phyloP scores from a whole-genome alignment of 2,113 vertebrate genomes.

The Gasterosteus aculeatus region DNA sequence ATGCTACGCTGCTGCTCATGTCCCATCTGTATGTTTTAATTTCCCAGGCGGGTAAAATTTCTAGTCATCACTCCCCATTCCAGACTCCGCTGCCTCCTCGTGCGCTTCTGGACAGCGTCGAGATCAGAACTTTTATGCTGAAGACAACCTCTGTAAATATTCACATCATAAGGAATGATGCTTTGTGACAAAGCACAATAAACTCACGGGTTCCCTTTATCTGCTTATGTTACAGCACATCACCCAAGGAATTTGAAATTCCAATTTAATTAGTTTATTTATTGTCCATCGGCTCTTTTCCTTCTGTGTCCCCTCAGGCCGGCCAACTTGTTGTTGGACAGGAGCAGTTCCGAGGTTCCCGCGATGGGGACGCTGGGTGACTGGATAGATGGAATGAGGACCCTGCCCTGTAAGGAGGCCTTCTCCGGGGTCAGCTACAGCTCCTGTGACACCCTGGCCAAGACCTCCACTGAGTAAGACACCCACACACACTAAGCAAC shows the following conservation, averaged over 20 bases:
- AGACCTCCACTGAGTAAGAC: slow-evolving; percentile 96
- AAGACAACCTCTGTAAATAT: slow-evolving; percentile 4
- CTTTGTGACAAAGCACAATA: slow-evolving; percentile 9
- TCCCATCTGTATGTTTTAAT: background rate
- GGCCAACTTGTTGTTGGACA: slow-evolving; percentile 93
- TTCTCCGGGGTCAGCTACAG: slow-evolving; percentile 96
- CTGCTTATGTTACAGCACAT: background rate
- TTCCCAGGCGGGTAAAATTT: background rate
- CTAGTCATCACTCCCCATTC: background rate
- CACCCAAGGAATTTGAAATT: background rate
- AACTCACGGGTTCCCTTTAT: slow-evolving; percentile 5
- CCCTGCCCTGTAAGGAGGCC: slow-evolving; percentile 93
- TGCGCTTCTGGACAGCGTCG: background rate
- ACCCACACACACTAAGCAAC: slow-evolving; percentile 16
- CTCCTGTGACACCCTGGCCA: slow-evolving; percentile 96
- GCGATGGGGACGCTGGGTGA: slow-evolving; percentile 87
- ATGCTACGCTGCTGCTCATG: background rate
- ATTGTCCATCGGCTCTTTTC: background rate
- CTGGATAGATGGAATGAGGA: slow-evolving; percentile 93
- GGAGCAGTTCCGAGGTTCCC: slow-evolving; percentile 89
- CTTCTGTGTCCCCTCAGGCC: slow-evolving; percentile 79
- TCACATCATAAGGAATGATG: slow-evolving; percentile 13
- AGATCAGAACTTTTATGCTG: background rate
- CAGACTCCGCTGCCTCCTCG: background rate
- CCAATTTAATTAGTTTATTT: background rate